Base-by-base conservation (phyloP, 92 coral and sea anemone genomes). In the Phenganax stokvisi region DNA sequence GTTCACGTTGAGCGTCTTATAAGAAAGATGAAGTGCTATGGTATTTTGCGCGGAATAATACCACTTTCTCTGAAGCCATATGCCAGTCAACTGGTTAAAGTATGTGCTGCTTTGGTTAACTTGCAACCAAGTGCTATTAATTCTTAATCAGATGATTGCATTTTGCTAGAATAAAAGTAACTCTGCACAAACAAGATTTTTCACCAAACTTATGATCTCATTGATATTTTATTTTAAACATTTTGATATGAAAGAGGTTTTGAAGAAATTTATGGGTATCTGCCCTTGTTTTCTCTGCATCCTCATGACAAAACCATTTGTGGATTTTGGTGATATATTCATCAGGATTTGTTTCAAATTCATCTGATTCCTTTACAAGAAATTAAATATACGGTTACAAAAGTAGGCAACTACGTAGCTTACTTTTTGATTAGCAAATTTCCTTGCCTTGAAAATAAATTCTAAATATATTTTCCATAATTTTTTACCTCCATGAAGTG, bases 41-140 rank as follows among this genome's bases (percentile, higher is more conserved):
- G 51, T 13, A 68, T 68, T 68, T 68, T 68, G 28, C 47, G 74
- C 3, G 74, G 74, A 44, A 51, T 68, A 51, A 68, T 68, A 6
- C 28, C 74, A 28, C 13, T 68, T 5, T 28, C 74, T 3, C 51
- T 68, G 6, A 68, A 68, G 27, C 74, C 74, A 17, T 68, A 68
- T 68, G 13, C 29, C 6, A 68, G 12, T 28, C 9, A 6, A 5
- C n/a, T 44, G 8, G 13, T 44, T 13, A 68, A 68, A 68, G 74
- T 68, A 3, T 68, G 74, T 68, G 28, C 74, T 68, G 74, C 74
- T n/a, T 68, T 68, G 74, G 74, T 68, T 68, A 68, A 68, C 28
- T 68, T 68, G 27, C 74, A 68, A 44, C 74, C 74, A 68, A 68
- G 74, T 68, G 54, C 54, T 68, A 68, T 68, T 17, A 44, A 28